phyloP scores from a whole-genome alignment of 2,888 invertebrate genomes.

The Pinctada fucata region DNA sequence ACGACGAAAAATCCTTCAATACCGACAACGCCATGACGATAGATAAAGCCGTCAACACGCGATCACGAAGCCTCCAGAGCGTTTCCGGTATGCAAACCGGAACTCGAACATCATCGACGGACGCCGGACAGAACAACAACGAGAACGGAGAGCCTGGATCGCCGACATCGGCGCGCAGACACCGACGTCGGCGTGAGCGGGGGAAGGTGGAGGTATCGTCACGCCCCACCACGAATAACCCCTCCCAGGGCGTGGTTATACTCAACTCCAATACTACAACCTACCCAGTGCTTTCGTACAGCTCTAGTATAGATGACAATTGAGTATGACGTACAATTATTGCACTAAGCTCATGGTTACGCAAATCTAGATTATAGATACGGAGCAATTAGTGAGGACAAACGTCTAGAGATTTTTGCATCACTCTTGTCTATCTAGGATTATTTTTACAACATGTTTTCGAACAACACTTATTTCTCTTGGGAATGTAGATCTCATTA shows the following conservation, averaged over 20 bases:
- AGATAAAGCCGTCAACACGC: conserved; percentile 73
- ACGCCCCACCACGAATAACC: conserved; percentile 58
- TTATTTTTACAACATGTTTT: no score
- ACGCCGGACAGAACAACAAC: conserved; percentile 25
- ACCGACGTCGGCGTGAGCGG: conserved; percentile 63
- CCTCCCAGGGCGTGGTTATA: conserved; percentile 35
- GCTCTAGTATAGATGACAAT: conserved; percentile 70
- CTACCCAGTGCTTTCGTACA: conserved; percentile 60
- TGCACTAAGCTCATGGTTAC: no score
- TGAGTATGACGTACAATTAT: conserved; percentile 6
- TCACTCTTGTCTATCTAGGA: no score
- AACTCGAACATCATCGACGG: conserved; percentile 13
- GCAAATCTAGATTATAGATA: no score
- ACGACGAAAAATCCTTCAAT: conserved; percentile 57
- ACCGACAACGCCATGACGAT: conserved; percentile 64
- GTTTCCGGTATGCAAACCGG: conserved; percentile 28
- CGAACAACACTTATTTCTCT: no score
- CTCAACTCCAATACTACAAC: conserved; percentile 44
- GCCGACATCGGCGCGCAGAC: conserved; percentile 43
- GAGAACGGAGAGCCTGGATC: conserved; percentile 51
- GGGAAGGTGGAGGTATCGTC: conserved; percentile 64
- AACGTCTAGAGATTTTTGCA: no score
- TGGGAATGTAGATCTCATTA: no score
- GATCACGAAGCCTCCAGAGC: conserved; percentile 60
- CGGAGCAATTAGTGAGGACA: no score